Base-by-base conservation (phyloP, 1,140 invertebrate species). In the Eciton burchellii region DNA sequence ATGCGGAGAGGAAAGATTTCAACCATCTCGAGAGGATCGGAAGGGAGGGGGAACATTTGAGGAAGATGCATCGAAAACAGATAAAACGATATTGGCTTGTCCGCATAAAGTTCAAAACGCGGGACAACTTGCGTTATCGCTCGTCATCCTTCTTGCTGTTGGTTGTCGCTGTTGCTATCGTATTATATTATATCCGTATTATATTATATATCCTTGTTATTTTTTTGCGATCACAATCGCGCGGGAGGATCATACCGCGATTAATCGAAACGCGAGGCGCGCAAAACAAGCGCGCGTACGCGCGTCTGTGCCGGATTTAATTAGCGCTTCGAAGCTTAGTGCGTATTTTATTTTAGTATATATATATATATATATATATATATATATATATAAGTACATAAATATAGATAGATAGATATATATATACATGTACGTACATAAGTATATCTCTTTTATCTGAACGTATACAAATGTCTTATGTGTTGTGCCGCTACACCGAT, bases 401-500 rank as follows among this genome's bases (percentile, higher is more conserved):
- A 29, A 47, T 16, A 12, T 66, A 66, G 14, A 11, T 26, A 74
- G 52, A 73, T 45, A 41, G 24, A 57, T 24, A 59, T 73, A 14
- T 43, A 26, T 21, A 68, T 68, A 45, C 49, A 24, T 5, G 49
- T 68, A 45, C 49, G 19, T 5, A 68, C 49, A 68, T 68, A 81
- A 14, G 56, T 74, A 9, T 84, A 73, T 82, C 66, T 84, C 82
- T 12, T 82, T 77, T 82, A 52, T 73, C 72, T 88, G 87, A 88
- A 88, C 83, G 87, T 88, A 82, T 88, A 85, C 85, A 85, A 89
- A 92, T 93, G 89, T 94, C 91, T 93, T 94, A 91, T 93, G 90
- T 94, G 93, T 93, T 94, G 91, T 93, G 93, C 93, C 91, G 92
- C 86, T 93, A 93, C 26, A 26, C 90, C 87, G 89, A 92, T 93